These are phyloP conservation scores for Hymenochirus boettgeri DNA, from an alignment of 2,113 vertebrate species.

Conservation along the genomic window DNA sequence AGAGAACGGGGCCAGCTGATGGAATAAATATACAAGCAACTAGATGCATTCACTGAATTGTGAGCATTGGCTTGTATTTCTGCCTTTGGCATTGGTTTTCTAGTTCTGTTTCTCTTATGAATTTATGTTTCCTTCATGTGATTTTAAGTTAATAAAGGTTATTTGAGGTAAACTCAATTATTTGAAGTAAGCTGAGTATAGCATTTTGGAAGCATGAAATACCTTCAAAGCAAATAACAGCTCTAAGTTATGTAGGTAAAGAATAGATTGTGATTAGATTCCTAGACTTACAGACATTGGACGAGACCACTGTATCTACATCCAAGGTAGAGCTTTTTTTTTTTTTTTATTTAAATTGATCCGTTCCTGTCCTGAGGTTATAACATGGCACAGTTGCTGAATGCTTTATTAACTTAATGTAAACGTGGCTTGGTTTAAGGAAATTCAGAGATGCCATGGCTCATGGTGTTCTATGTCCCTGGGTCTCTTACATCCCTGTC, in stretches of 20 bases:
- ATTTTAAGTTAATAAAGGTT: background rate
- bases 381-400: background rate
- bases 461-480: background rate
- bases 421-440: background rate
- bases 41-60: constrained; percentile 38
- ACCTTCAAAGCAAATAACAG: too few species aligned
- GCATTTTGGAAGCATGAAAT: too few species aligned
- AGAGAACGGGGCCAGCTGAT: constrained; percentile 36
- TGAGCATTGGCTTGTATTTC: constrained; percentile 12
- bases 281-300: constrained; percentile 13
- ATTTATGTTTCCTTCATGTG: background rate
- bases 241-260: too few species aligned
- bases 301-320: background rate
- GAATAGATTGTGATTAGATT: too few species aligned
- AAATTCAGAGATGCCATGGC: background rate
- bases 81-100: constrained; percentile 8
- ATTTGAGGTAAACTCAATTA: too few species aligned
- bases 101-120: background rate
- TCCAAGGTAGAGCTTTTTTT: background rate
- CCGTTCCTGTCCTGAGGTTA: too few species aligned
- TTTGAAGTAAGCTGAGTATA: too few species aligned
- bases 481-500: constrained; percentile 22
- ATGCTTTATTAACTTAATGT: background rate
- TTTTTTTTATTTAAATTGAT: background rate
- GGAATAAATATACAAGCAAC: constrained; percentile 41